phyloP scores from a whole-genome alignment of 2,113 vertebrate species.

The Ivindomyrus marchei region DNA sequence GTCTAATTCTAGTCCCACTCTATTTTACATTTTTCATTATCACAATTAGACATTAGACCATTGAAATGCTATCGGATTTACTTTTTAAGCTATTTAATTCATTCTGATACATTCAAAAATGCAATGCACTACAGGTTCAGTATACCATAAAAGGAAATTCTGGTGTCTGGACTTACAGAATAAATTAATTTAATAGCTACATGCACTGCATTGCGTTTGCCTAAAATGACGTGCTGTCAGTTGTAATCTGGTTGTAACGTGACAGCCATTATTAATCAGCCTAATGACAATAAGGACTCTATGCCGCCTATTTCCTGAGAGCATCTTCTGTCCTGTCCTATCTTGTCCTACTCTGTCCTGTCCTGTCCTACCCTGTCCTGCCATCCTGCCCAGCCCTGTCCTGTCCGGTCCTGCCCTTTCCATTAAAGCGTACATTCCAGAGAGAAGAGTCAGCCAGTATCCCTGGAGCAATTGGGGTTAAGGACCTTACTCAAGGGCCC shows the following conservation, averaged over 20 bases:
- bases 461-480: neutral
- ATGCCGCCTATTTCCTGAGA: neutral
- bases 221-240: neutral
- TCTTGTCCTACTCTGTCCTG: neutral
- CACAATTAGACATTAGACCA: neutral
- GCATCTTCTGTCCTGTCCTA: neutral
- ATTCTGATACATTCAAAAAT: neutral
- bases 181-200: neutral
- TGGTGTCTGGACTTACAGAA: neutral
- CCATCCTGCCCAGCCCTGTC: neutral
- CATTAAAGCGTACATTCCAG: neutral
- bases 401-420: too few relatives aligned
- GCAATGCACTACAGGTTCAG: neutral
- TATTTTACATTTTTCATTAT: neutral
- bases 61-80: neutral
- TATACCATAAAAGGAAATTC: neutral
- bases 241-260: neutral
- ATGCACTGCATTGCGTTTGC: neutral
- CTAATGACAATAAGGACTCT: neutral
- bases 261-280: neutral
- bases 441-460: neutral
- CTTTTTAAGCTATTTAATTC: neutral
- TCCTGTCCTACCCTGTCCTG: neutral
- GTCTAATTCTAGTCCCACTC: neutral
- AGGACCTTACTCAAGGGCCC: neutral